Percentiles rank a stretch among this genome's conserved stretches.
Evolutionary conservation across 1,140 invertebrate genomes (phyloP).

Genomic region (Ceratoteleas bidentatus): DNA sequence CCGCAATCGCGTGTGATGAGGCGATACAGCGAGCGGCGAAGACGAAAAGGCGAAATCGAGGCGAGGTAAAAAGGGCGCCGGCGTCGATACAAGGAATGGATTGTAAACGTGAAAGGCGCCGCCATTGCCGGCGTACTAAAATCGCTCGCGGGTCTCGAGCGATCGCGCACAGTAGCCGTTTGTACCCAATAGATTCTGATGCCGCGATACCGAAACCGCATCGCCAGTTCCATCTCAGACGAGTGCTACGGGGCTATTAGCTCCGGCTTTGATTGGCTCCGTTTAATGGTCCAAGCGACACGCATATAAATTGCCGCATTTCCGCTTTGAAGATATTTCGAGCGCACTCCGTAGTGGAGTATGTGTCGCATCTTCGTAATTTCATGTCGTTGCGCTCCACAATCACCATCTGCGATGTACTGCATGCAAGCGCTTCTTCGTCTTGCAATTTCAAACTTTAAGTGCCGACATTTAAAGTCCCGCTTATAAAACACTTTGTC

Average conservation of each 20-base stretch:
- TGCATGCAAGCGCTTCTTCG: conserved; percentile 50
- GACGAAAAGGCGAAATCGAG: conserved; percentile 73
- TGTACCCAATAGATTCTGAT: conserved; percentile 80
- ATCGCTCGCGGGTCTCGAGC: conserved; percentile 65
- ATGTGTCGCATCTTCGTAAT: conserved; percentile 66
- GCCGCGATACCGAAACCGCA: conserved; percentile 76
- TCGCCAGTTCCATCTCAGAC: conserved; percentile 68
- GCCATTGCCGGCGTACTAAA: conserved; percentile 62
- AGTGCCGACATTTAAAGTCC: conserved; percentile 32
- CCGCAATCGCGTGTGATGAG: conserved; percentile 73
- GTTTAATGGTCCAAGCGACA: conserved; percentile 79
- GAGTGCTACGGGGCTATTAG: conserved; percentile 75
- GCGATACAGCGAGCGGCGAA: conserved; percentile 74
- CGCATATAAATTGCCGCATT: conserved; percentile 79
- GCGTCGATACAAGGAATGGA: conserved; percentile 79
- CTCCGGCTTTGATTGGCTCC: conserved; percentile 79
- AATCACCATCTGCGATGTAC: conserved; percentile 66
- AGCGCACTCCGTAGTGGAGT: conserved; percentile 67
- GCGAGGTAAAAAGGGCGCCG: conserved; percentile 66
- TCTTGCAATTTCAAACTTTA: conserved; percentile 56
- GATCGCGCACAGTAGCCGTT: conserved; percentile 75
- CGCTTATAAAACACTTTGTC: conserved; percentile 40
- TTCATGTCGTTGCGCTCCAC: conserved; percentile 65
- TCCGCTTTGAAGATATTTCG: conserved; percentile 80
- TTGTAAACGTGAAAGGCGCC: conserved; percentile 76